phyloP scores from a whole-genome alignment of 92 coral and sea anemone genomes.

The Umimayanthus kanabou region DNA sequence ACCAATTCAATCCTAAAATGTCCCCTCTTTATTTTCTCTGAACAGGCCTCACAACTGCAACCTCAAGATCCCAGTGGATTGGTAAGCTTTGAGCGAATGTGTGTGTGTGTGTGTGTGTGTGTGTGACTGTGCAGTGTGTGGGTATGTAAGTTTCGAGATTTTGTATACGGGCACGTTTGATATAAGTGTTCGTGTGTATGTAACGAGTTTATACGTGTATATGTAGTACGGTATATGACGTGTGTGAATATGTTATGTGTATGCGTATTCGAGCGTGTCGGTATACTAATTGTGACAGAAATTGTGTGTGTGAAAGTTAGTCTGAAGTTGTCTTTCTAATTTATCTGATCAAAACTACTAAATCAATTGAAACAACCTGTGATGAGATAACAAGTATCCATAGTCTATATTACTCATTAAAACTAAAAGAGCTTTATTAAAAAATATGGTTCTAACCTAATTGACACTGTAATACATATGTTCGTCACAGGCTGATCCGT shows the following conservation, averaged over 20 bases:
- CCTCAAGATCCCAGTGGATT: slow-evolving; percentile 58
- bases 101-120: too few species aligned
- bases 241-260: not conserved
- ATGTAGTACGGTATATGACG: too few species aligned
- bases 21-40: not conserved
- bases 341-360: not conserved
- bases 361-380: not conserved
- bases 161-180: too few species aligned
- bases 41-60: slow-evolving; percentile 55
- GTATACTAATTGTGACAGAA: too few species aligned
- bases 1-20: not conserved
- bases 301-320: not conserved
- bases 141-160: too few species aligned
- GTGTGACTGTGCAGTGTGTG: too few species aligned
- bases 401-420: not conserved
- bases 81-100: slow-evolving; percentile 26
- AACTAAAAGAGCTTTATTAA: not conserved
- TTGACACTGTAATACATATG: not conserved
- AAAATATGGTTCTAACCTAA: not conserved
- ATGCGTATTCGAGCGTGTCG: not conserved
- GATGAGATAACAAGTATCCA: not conserved
- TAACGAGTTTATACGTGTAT: too few species aligned
- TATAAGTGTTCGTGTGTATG: too few species aligned
- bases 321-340: too few species aligned
- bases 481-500: slow-evolving; percentile 84